These are phyloP conservation scores for Mola mola DNA, from an alignment of 2,113 vertebrate genomes.

Conservation along the genomic window DNA sequence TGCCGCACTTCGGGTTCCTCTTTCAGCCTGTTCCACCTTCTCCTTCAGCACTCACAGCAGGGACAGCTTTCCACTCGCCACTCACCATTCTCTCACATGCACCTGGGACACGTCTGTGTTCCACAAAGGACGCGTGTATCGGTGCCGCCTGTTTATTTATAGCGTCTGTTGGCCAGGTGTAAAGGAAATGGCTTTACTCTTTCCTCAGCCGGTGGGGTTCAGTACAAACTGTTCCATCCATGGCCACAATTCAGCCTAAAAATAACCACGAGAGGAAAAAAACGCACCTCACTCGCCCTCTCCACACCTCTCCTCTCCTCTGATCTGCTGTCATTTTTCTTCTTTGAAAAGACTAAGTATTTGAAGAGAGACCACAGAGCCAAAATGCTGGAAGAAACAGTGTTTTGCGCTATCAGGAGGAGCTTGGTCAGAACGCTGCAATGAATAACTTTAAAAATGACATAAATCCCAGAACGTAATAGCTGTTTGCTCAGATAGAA, in stretches of 20 bases:
- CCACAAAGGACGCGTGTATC: conserved; percentile 24
- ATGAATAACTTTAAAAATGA: neutral
- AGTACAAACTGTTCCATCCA: conserved; percentile 66
- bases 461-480: neutral
- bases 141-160: conserved; percentile 49
- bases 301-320: conserved; percentile 7
- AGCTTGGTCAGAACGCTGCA: neutral
- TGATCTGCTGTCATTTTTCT: conserved; percentile 26
- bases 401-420: conserved; percentile 12
- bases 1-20: conserved; percentile 1
- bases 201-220: conserved; percentile 36
- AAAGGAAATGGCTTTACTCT: conserved; percentile 56
- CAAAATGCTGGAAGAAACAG: neutral
- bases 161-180: conserved; percentile 52
- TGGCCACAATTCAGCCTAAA: conserved; percentile 67
- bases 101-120: conserved; percentile 30
- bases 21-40: conserved; percentile 32
- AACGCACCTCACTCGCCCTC: conserved; percentile 43
- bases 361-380: conserved; percentile 19
- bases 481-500: conserved; percentile 14
- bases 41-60: conserved; percentile 20
- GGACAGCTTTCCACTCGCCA: conserved; percentile 51
- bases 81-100: conserved; percentile 11
- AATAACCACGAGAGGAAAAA: conserved; percentile 67
- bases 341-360: conserved; percentile 46